phyloP scores from a whole-genome alignment of 2,888 invertebrate genomes.

The Pemphredon lugubris region DNA sequence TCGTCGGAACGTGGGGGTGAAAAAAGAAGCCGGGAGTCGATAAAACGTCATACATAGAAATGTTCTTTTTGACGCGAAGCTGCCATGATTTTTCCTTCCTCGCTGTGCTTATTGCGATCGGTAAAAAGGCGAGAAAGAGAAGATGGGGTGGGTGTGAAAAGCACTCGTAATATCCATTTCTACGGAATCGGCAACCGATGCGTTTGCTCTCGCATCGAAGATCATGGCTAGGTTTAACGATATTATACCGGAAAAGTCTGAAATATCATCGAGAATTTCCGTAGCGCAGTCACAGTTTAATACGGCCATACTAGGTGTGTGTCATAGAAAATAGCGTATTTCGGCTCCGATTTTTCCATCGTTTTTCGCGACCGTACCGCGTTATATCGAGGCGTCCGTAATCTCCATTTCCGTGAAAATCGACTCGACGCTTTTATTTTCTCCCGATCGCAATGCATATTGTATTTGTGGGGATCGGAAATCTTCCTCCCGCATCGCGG shows the following conservation, averaged over 20 bases:
- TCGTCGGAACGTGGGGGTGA: background rate
- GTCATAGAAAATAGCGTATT: too few relatives aligned
- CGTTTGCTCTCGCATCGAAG: slow-evolving; percentile 1
- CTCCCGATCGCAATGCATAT: slow-evolving; percentile 8
- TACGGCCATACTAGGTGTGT: background rate
- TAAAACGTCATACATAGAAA: slow-evolving; percentile 18
- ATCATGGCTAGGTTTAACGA: slow-evolving; percentile 7
- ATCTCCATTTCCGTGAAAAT: slow-evolving; percentile 32
- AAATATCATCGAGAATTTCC: background rate
- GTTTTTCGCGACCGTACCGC: background rate
- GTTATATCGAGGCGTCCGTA: background rate
- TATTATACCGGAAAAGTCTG: background rate
- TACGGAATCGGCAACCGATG: slow-evolving; percentile 9
- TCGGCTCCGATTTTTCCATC: background rate
- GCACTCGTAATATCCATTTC: slow-evolving; percentile 23
- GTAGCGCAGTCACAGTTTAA: background rate
- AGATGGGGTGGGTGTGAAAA: background rate
- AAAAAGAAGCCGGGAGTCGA: slow-evolving; percentile 11
- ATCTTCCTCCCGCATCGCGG: slow-evolving; percentile 4
- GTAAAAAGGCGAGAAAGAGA: background rate
- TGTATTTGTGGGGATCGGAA: background rate
- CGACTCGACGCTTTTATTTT: slow-evolving; percentile 24
- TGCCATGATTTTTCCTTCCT: slow-evolving; percentile 10
- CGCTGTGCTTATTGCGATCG: too few relatives aligned
- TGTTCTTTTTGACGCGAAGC: slow-evolving; percentile 4